Evolutionary conservation across 2,797 vertebrate species (phyloP).

Genomic region (Simalia tracyae): DNA sequence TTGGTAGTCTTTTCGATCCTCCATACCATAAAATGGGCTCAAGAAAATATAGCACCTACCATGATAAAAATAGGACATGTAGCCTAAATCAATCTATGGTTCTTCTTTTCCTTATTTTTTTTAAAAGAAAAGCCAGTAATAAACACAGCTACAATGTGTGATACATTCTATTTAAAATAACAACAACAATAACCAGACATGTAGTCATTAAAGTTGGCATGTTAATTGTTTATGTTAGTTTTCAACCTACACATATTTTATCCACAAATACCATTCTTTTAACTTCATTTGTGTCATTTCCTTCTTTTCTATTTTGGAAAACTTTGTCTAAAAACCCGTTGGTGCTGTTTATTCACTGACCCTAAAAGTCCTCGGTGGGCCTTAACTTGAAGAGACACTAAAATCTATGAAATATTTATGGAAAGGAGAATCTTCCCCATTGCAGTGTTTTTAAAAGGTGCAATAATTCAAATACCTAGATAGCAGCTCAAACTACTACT

Average conservation of each 20-base stretch:
- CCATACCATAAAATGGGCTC: slow-evolving; percentile 51
- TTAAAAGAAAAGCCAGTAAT: neutral
- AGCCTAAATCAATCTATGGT: slow-evolving; percentile 44
- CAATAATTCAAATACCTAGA: slow-evolving; percentile 38
- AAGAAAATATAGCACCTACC: slow-evolving; percentile 48
- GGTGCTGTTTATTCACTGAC: neutral
- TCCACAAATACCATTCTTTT: neutral
- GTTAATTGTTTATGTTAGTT: slow-evolving; percentile 26
- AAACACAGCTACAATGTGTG: neutral
- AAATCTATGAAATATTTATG: slow-evolving; percentile 16
- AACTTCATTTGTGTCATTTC: slow-evolving; percentile 4
- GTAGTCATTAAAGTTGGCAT: slow-evolving; percentile 37
- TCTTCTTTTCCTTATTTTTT: neutral
- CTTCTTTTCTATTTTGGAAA: neutral
- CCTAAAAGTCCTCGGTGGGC: slow-evolving; percentile 1
- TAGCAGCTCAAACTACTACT: slow-evolving; percentile 42
- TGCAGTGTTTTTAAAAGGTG: slow-evolving; percentile 53
- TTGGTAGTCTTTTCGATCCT: slow-evolving; percentile 73
- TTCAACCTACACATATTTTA: slow-evolving; percentile 27
- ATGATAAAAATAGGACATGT: slow-evolving; percentile 52
- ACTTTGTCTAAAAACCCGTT: neutral
- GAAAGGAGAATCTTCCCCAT: neutral
- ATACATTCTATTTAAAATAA: slow-evolving; percentile 46
- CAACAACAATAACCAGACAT: neutral
- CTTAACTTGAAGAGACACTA: neutral